Conservation (phyloP, 2,113 vertebrate genomes). For the Myotis davidii region DNA sequence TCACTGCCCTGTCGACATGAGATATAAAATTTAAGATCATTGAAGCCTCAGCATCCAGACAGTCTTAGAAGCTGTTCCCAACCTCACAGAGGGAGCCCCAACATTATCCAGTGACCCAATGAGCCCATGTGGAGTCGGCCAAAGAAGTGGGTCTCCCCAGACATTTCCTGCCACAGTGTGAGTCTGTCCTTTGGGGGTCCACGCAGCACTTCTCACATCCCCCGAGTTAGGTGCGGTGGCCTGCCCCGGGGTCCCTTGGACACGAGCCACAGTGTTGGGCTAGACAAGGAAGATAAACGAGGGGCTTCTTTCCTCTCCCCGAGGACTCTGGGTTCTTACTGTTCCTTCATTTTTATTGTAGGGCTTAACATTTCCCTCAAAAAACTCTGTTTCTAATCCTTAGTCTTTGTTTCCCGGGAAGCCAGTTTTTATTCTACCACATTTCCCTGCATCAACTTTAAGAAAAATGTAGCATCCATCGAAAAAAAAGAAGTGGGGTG, state of each 20-base stretch:
- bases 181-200: background rate
- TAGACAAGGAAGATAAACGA: background rate
- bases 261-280: no score
- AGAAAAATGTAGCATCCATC: slow-evolving; percentile 75
- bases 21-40: background rate
- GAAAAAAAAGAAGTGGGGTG: slow-evolving; percentile 65
- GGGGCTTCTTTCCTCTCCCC: background rate
- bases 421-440: slow-evolving; percentile 63
- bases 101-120: background rate
- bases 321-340: background rate
- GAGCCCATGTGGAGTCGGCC: background rate
- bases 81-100: background rate
- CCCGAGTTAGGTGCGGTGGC: background rate
- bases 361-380: slow-evolving; percentile 59
- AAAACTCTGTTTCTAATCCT: slow-evolving; percentile 61
- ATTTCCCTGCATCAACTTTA: slow-evolving; percentile 75
- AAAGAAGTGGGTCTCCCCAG: background rate
- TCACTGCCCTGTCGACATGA: background rate
- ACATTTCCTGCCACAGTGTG: background rate
- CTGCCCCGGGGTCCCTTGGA: background rate
- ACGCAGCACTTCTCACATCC: background rate
- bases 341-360: slow-evolving; percentile 28
- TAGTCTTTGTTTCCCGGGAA: slow-evolving; percentile 74
- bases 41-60: background rate
- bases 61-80: background rate